Conservation (phyloP, 2,888 invertebrate genomes). For the Cotesia congregata region DNA sequence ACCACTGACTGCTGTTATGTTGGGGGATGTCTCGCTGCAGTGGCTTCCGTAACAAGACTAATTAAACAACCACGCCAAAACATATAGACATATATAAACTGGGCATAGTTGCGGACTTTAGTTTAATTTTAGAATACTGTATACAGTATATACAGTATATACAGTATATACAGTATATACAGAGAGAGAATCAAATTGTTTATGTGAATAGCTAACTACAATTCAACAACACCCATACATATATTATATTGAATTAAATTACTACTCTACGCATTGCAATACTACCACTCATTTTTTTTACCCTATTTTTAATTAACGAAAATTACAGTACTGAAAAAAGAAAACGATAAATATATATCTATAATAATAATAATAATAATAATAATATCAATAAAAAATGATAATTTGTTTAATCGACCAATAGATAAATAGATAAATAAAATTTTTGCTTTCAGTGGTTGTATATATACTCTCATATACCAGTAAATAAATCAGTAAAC, state of each 20-base stretch:
- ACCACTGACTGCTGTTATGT: not conserved
- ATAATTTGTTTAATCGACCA: too few species aligned
- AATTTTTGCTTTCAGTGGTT: not conserved
- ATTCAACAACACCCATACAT: not conserved
- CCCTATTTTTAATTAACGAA: too few species aligned
- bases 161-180: too few species aligned
- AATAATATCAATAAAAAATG: too few species aligned
- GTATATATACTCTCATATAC: not conserved
- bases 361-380: too few species aligned
- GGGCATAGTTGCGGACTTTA: not conserved
- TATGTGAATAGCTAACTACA: constrained; percentile 15
- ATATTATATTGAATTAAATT: too few species aligned
- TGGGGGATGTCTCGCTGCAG: not conserved
- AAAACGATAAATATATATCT: too few species aligned
- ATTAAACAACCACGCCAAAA: not conserved
- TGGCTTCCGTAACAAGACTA: not conserved
- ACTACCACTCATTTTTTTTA: too few species aligned
- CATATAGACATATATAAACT: not conserved
- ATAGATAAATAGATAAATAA: too few species aligned
- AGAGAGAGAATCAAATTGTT: not conserved
- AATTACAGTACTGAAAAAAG: too few species aligned
- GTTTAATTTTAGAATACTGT: not conserved
- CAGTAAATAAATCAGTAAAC: not conserved
- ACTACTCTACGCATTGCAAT: too few species aligned
- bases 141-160: not conserved